Evolutionary conservation across 2,888 invertebrate genomes (phyloP).

Genomic region (Conops quadrifasciatus): DNA sequence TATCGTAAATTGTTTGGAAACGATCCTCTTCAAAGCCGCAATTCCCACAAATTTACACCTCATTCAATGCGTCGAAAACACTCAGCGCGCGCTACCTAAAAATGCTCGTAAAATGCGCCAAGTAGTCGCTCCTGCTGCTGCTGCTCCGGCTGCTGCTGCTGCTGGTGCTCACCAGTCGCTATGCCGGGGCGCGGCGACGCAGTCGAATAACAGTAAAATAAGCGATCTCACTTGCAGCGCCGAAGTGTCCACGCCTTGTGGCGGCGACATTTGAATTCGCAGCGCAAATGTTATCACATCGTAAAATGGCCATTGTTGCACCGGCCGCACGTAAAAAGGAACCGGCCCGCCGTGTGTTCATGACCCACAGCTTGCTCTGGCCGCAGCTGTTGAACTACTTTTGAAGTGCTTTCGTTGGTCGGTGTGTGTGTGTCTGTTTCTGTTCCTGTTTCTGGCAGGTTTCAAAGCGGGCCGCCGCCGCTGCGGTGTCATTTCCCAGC

Average conservation of each 20-base stretch:
- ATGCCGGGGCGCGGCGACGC: not conserved
- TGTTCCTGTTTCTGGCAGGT: too few species aligned
- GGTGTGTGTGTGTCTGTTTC: too few species aligned
- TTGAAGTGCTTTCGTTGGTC: too few species aligned
- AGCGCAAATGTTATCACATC: constrained; percentile 28
- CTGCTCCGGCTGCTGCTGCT: not conserved
- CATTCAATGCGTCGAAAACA: not conserved
- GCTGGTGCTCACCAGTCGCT: not conserved
- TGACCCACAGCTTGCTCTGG: too few species aligned
- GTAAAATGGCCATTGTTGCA: constrained; percentile 12
- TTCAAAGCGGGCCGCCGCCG: too few species aligned
- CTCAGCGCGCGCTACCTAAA: not conserved
- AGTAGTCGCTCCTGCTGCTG: constrained; percentile 1
- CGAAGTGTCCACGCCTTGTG: not conserved
- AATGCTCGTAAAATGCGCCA: constrained; percentile 17
- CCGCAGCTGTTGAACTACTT: too few species aligned
- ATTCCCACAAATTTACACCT: not conserved
- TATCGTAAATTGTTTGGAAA: too few species aligned
- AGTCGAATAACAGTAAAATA: not conserved
- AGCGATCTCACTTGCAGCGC: not conserved
- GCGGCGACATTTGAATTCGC: constrained; percentile 2
- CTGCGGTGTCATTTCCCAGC: too few species aligned
- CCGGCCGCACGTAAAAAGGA: not conserved
- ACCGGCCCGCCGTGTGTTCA: not conserved
- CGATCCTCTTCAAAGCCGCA: too few species aligned